Evolutionary conservation across 2,113 vertebrate species (phyloP).

Genomic region (Oophaga pumilio): DNA sequence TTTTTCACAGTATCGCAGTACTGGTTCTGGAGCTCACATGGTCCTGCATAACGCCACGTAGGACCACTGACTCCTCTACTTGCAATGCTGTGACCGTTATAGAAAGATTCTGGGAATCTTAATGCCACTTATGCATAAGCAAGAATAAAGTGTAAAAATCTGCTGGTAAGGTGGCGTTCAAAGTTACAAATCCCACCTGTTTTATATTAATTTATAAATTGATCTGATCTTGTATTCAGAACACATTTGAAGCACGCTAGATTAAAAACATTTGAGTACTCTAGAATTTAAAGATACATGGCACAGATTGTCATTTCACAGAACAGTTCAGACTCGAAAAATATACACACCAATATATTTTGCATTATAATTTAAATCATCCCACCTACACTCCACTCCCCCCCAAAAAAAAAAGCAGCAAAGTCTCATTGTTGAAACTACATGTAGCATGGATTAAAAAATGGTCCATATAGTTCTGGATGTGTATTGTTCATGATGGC

Average conservation of each 20-base stretch:
- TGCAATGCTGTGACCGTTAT: no score
- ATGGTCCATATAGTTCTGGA: slow-evolving; percentile 40
- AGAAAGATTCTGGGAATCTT: no score
- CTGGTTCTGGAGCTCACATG: no score
- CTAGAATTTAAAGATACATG: background rate
- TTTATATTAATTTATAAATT: no score
- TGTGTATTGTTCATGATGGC: slow-evolving; percentile 50
- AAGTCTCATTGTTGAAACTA: slow-evolving; percentile 1
- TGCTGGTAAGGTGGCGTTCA: no score
- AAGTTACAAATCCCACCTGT: no score
- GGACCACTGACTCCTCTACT: no score
- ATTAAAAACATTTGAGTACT: background rate
- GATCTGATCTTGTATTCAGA: background rate
- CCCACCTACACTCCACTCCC: background rate
- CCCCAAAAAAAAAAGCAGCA: background rate
- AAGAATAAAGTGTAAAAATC: no score
- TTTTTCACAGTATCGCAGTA: no score
- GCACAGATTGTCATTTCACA: background rate
- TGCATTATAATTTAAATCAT: slow-evolving; percentile 19
- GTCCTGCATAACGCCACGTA: no score
- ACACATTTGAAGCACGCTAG: background rate
- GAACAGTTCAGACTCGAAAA: background rate
- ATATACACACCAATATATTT: background rate
- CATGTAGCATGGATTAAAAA: slow-evolving; percentile 9
- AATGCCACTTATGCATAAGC: no score